Conservation (phyloP, 2,797 vertebrate genomes). For the Molossus molossus region DNA sequence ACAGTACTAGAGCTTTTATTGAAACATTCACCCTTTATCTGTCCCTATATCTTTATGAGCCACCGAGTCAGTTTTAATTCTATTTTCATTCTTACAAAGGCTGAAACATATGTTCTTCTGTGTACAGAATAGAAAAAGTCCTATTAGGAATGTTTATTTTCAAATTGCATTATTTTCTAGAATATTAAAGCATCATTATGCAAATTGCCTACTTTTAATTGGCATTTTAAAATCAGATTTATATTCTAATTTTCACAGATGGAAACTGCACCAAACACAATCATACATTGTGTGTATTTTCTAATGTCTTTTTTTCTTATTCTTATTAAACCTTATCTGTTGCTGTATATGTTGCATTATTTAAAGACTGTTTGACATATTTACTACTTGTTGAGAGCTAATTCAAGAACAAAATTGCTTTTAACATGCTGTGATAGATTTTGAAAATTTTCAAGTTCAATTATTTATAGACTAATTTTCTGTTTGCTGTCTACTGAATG, state of each 20-base stretch:
- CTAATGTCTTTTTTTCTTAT: constrained; percentile 59
- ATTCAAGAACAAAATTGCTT: constrained; percentile 82
- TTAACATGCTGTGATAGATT: constrained; percentile 83
- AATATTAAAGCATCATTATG: constrained; percentile 66
- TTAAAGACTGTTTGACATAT: constrained; percentile 81
- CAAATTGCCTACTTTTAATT: constrained; percentile 70
- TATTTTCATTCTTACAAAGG: neutral
- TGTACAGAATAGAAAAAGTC: neutral
- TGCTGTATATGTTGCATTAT: constrained; percentile 81
- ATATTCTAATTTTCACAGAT: constrained; percentile 68
- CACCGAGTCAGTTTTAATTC: neutral
- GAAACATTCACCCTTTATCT: neutral
- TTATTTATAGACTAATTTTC: constrained; percentile 88
- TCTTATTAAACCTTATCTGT: constrained; percentile 75
- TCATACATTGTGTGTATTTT: constrained; percentile 48
- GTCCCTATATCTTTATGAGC: neutral
- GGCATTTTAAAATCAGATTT: constrained; percentile 63
- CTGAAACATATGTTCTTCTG: constrained; percentile 37
- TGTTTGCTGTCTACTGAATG: constrained; percentile 83
- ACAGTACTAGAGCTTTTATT: neutral
- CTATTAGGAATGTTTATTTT: constrained; percentile 69
- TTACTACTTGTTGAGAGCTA: constrained; percentile 80
- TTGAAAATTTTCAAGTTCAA: constrained; percentile 79
- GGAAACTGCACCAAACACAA: constrained; percentile 49
- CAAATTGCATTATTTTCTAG: constrained; percentile 61